phyloP scores from a whole-genome alignment of 2,797 vertebrate species.

The Taenioides sp. region DNA sequence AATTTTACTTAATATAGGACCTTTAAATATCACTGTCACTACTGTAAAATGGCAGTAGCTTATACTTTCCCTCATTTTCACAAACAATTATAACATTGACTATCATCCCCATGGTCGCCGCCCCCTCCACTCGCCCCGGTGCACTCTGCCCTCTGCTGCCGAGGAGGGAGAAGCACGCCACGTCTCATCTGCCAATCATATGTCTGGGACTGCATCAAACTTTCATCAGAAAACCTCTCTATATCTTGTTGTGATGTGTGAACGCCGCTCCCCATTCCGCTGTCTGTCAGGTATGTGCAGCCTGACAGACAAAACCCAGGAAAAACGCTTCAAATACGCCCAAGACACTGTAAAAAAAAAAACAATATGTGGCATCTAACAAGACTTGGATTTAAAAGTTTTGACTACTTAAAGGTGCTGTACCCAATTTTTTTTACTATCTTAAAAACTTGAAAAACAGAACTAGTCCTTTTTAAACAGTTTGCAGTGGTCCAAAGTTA shows the following conservation, averaged over 20 bases:
- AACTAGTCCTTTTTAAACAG: no score
- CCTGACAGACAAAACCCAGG: constrained; percentile 77
- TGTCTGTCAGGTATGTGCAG: constrained; percentile 82
- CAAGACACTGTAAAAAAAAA: no score
- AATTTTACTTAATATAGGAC: no score
- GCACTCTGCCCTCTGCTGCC: constrained; percentile 63
- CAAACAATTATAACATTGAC: no score
- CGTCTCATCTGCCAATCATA: constrained; percentile 79
- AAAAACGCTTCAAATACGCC: constrained; percentile 58
- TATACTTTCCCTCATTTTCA: no score
- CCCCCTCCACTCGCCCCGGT: constrained; percentile 68
- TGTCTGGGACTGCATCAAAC: constrained; percentile 77
- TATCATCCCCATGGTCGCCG: constrained; percentile 56
- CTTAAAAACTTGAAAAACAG: no score
- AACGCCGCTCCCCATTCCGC: constrained; percentile 80
- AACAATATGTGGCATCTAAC: background rate
- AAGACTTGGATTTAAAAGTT: no score
- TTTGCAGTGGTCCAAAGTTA: no score
- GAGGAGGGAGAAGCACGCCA: constrained; percentile 57
- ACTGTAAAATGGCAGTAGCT: no score
- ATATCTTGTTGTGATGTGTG: constrained; percentile 79
- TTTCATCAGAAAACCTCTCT: constrained; percentile 84
- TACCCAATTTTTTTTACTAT: no score
- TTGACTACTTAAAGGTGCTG: no score
- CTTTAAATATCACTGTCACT: no score